Conservation (phyloP, 2,888 invertebrate species). For the Drosophila silvestris region DNA sequence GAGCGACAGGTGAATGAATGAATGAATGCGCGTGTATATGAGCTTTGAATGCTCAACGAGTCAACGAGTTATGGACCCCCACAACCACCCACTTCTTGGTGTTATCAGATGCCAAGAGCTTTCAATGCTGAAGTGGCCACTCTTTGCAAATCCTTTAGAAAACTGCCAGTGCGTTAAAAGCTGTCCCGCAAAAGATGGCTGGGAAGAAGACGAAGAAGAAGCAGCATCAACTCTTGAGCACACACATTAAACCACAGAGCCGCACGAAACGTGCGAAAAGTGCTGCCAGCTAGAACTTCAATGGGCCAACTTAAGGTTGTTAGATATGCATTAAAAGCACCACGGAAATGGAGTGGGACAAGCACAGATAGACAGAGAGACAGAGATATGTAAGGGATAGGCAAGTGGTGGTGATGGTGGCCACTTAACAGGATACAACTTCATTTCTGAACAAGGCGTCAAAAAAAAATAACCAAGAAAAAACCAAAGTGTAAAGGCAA, state of each 20-base stretch:
- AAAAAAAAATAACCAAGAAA: conserved; percentile 30
- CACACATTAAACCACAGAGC: conserved; percentile 62
- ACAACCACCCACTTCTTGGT: background rate
- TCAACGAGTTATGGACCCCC: conserved; percentile 30
- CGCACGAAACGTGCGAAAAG: conserved; percentile 59
- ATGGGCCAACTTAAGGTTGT: conserved; percentile 66
- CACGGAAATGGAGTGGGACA: conserved; percentile 45
- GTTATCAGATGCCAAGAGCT: conserved; percentile 55
- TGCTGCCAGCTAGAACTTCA: conserved; percentile 58
- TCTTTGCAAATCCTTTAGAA: conserved; percentile 39
- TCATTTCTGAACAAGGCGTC: conserved; percentile 66
- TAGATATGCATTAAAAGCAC: conserved; percentile 75
- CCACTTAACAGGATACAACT: conserved; percentile 76
- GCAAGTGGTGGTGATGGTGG: conserved; percentile 20
- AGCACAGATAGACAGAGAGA: background rate
- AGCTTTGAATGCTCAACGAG: conserved; percentile 43
- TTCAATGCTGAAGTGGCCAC: conserved; percentile 54
- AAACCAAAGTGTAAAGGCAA: conserved; percentile 64
- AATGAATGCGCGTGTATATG: conserved; percentile 22
- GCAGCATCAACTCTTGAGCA: conserved; percentile 44
- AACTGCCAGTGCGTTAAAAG: conserved; percentile 26
- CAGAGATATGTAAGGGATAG: background rate
- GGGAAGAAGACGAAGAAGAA: conserved; percentile 15
- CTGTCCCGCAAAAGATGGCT: conserved; percentile 33
- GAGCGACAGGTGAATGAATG: conserved; percentile 33